Base-by-base conservation (phyloP, 2,888 invertebrate genomes). In the Adineta ricciae region DNA sequence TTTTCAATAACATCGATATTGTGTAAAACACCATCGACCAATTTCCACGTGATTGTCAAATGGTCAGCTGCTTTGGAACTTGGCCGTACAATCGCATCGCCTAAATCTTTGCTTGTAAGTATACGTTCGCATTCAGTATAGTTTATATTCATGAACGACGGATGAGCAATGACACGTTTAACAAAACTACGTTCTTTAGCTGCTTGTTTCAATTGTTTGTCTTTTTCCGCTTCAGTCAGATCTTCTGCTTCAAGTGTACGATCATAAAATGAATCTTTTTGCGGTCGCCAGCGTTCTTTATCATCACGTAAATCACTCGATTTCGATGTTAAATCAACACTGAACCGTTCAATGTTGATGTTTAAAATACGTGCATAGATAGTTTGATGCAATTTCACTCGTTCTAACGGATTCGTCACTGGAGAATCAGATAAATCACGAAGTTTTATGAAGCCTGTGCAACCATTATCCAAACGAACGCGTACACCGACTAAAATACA, bases 1-100 rank as follows among this genome's bases (percentile, higher is more conserved):
- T 96, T 95, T 90, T 99, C 99, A 83, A 94, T 92, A 0, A 99
- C 94, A 89, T 97, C 97, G 86, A 99, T 96, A 89, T 99, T 98
- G 90, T 97, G 97, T 27, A 95, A 95, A 87, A 99, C 94, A 41
- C 94, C 94, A 83, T 97, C 95, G 0, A 95, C 93, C 1, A 99
- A 96, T 91, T 99, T 99, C 99, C 99, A 99, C 0, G 98, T 98
- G 2, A 97, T 96, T 0, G 98, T 98, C 87, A 99, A 91, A 91
- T 97, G 97, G 90, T 98, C 96, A 1, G 32, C 16, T 46, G 83
- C 85, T 49, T 85, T 84, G 11, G 86, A 86, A 46, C 84, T 83
- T n/a, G 86, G 86, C n/a, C 86, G 38, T 16, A 86, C 49, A 14
- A 86, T 78, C 24, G 84, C 84, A 36, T 86, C 86, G 54, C 86